Evolutionary conservation across 1,140 invertebrate species (phyloP), one percentile per base, ranked within the genome.

Genomic region (Meteorus sp.): DNA sequence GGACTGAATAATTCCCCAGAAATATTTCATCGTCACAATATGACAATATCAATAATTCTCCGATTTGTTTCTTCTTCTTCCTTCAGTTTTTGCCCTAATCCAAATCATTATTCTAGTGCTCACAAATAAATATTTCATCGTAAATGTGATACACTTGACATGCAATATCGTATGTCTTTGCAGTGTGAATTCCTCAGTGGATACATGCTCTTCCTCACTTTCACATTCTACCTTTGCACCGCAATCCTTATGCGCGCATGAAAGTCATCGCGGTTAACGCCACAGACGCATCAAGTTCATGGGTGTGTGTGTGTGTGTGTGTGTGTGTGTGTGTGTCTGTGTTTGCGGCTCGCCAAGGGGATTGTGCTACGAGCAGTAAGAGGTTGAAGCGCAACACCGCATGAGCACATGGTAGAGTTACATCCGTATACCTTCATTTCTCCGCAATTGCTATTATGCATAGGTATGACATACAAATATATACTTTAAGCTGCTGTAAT

Each of bases 301-400:
- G 37, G 56, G 37, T 11, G 48, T 52, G 37, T 45, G 39, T 52
- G 29, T 31, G 29, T 59, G 37, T 47, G 37, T 11, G 48, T 52
- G 37, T 45, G 39, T 52, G 37, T 52, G 31, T 37, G 52, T 59
- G 37, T 47, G 37, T 11, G 48, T 52, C 25, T 45, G 39, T 52
- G 35, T 53, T 52, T 59, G 56, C 17, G 56, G 56, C 35, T 59
- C 39, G 23, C 25, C 35, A 52, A 19, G 47, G 33, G 33, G n/a
- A 35, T 37, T 41, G 37, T 41, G 37, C 27, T 15, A 37, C 7
- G 56, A n/a, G 17, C 44, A 25, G 39, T 44, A 51, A 44, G 37
- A 59, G 56, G 45, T 50, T 58, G 17, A 17, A 51, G 56, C 47
- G 17, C 31, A 35, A 58, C 56, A 51, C 33, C 56, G 35, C 56